Base-by-base conservation (phyloP, 2,113 vertebrate genomes). In the Toxotes chatareus region DNA sequence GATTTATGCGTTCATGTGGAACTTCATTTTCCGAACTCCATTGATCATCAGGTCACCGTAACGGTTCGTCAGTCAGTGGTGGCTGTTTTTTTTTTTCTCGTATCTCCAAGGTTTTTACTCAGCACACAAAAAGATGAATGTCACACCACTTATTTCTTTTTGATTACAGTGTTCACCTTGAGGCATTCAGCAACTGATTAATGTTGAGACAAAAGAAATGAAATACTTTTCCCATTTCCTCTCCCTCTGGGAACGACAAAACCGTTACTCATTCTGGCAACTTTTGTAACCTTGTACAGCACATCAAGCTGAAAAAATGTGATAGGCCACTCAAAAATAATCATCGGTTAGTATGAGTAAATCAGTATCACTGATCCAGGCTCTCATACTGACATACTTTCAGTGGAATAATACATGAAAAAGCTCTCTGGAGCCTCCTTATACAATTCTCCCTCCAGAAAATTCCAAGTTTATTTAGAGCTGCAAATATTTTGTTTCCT, bases 91-190 rank as follows among this genome's bases (percentile, higher is more conserved):
- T 42, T 32, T 79, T 0, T 53, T 32, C 36, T 21, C 65, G 13
- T 34, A 31, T 19, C 38, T 65, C 44, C 14, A 57, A 87, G 44
- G 69, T 79, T 84, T 78, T 32, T 44, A 63, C 4, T 1, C n/a
- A 27, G 32, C 62, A 10, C 67, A 66, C n/a, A 21, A 64, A 77
- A 76, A 82, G 87, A 88, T 69, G n/a, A 81, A 86, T 86, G 72
- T 53, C 23, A 56, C 4, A 23, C 12, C 69, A 8, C 40, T 75
- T 78, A 1, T 83, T 91, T 87, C 61, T 71, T 83, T 89, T 89
- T 88, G 87, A 89, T 88, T 79, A 82, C 79, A 79, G 65, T 69
- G 44, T 64, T 89, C 83, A 88, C 85, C 90, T 89, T 76, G 73
- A 84, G 86, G 90, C 82, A 51, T 78, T 84, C 17, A 13, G 44